Evolutionary conservation across 2,888 invertebrate genomes (phyloP).

Genomic region (Synergus laeviventris): DNA sequence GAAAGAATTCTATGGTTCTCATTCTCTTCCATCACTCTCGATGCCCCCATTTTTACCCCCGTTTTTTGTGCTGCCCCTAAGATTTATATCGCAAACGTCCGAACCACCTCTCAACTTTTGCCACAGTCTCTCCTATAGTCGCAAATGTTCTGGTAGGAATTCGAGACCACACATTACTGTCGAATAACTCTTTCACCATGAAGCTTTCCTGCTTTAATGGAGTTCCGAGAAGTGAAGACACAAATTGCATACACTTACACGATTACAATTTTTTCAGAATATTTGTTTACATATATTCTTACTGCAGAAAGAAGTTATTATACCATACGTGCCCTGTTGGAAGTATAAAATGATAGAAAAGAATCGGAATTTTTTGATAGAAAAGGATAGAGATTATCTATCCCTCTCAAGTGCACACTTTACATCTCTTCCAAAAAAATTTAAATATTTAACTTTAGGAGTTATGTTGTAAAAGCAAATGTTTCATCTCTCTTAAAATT

Average conservation of each 20-base stretch:
- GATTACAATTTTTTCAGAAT: too few relatives aligned
- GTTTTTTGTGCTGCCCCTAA: slow-evolving; percentile 5
- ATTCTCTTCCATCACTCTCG: not conserved
- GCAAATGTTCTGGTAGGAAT: slow-evolving; percentile 26
- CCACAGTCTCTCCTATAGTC: slow-evolving; percentile 7
- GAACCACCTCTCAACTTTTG: slow-evolving; percentile 18
- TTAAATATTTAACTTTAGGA: too few relatives aligned
- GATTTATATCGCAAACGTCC: slow-evolving; percentile 24
- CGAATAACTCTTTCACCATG: slow-evolving; percentile 29
- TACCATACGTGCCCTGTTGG: too few relatives aligned
- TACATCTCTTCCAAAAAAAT: too few relatives aligned
- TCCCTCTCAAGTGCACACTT: too few relatives aligned
- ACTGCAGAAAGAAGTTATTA: too few relatives aligned
- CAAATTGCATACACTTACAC: not conserved
- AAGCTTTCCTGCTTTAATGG: slow-evolving; percentile 1
- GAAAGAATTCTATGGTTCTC: slow-evolving; percentile 14
- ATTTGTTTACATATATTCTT: too few relatives aligned
- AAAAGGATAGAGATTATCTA: too few relatives aligned
- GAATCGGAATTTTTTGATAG: too few relatives aligned
- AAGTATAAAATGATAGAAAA: too few relatives aligned
- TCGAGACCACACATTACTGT: slow-evolving; percentile 33
- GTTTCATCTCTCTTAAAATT: too few relatives aligned
- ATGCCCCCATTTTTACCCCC: not conserved
- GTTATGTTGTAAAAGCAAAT: too few relatives aligned
- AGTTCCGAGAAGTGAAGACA: not conserved